Conservation (phyloP, 64 coral and sea anemone species). For the Montipora efflorescens region DNA sequence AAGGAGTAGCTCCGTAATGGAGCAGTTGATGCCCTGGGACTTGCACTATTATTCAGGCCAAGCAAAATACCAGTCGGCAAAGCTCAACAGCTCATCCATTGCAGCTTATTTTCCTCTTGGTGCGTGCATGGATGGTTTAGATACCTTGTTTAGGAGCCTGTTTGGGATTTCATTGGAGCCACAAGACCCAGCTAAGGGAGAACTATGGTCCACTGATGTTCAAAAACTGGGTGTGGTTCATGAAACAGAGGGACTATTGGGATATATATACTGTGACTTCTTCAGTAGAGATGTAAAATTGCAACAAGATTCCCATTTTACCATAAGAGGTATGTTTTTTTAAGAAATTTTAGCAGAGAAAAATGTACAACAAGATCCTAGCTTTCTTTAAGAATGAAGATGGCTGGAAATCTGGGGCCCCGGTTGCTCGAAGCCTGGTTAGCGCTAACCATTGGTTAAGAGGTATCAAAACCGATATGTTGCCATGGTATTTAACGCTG, state of each 20-base stretch:
- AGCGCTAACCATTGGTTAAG: no score
- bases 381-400: no score
- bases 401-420: no score
- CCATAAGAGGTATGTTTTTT: constrained; percentile 78
- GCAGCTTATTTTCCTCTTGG: constrained; percentile 95
- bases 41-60: constrained; percentile 87
- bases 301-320: constrained; percentile 97
- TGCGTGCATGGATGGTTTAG: constrained; percentile 94
- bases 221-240: constrained; percentile 93
- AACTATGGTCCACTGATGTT: constrained; percentile 90
- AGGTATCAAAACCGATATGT: no score
- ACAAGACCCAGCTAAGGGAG: constrained; percentile 81
- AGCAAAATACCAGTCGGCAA: constrained; percentile 80
- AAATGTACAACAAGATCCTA: no score
- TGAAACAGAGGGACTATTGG: constrained; percentile 87
- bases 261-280: constrained; percentile 98
- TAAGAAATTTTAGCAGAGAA: no score
- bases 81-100: constrained; percentile 69
- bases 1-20: constrained; percentile 19
- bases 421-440: no score
- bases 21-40: constrained; percentile 93
- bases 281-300: constrained; percentile 87
- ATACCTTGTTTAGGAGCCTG: constrained; percentile 82
- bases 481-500: no score
- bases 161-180: constrained; percentile 85